phyloP scores from a whole-genome alignment of 2,113 vertebrate species.

The Apeltes quadracus region DNA sequence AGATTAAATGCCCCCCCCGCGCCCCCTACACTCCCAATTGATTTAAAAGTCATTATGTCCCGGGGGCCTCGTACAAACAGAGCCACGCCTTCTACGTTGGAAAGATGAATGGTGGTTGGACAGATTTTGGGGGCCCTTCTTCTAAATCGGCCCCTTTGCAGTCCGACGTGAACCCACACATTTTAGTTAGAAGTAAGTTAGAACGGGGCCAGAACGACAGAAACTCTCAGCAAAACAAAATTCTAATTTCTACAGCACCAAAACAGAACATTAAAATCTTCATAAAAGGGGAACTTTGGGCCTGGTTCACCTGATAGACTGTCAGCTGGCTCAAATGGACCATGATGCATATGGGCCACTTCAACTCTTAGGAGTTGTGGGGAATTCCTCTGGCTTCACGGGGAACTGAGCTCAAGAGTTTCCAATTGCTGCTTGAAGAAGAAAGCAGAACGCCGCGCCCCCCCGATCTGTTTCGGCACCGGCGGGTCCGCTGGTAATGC shows the following conservation, averaged over 20 bases:
- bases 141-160: not conserved
- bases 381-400: slow-evolving; percentile 37
- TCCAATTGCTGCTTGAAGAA: slow-evolving; percentile 40
- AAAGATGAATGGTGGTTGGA: not conserved
- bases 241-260: not conserved
- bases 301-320: too few relatives aligned
- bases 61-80: slow-evolving; percentile 53
- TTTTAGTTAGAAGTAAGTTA: not conserved
- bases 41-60: slow-evolving; percentile 64
- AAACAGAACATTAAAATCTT: not conserved
- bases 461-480: slow-evolving; percentile 30
- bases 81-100: not conserved
- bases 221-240: not conserved
- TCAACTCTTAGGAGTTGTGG: slow-evolving; percentile 24
- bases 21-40: too few relatives aligned
- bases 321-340: not conserved
- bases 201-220: not conserved
- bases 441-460: slow-evolving; percentile 25
- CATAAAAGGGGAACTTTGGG: not conserved
- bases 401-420: slow-evolving; percentile 42
- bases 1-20: slow-evolving; percentile 44
- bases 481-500: slow-evolving; percentile 19
- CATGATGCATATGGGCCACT: slow-evolving; percentile 5
- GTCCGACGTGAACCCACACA: not conserved
- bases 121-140: not conserved